Conservation (phyloP, 2,888 invertebrate species). For the Oligia strigilis region DNA sequence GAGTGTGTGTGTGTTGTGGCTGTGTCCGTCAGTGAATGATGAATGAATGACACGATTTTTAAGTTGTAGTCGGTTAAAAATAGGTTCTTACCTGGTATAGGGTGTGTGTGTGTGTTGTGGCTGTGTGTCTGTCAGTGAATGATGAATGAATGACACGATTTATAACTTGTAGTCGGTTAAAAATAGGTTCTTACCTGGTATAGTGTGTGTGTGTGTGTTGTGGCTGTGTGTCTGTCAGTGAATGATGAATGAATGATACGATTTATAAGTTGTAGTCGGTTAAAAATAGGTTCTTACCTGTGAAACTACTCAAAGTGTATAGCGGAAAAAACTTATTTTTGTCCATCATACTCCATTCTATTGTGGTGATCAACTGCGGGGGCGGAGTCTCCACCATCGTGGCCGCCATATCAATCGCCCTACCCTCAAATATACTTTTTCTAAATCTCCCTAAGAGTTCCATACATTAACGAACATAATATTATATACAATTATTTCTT, state of each 20-base stretch:
- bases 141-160: too few relatives aligned
- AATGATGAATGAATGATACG: neutral
- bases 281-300: constrained; percentile 88
- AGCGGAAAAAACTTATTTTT: constrained; percentile 98
- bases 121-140: too few relatives aligned
- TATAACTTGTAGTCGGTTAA: too few relatives aligned
- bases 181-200: too few relatives aligned
- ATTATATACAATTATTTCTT: constrained; percentile 65
- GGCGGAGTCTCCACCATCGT: constrained; percentile 91
- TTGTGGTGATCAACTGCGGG: constrained; percentile 93
- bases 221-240: too few relatives aligned
- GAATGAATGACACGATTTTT: too few relatives aligned
- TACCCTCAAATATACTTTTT: constrained; percentile 35
- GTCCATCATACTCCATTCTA: constrained; percentile 99
- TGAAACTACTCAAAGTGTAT: constrained; percentile 96
- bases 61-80: too few relatives aligned
- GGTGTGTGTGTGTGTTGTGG: too few relatives aligned
- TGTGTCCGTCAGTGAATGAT: too few relatives aligned
- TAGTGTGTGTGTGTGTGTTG: too few relatives aligned
- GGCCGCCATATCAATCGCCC: constrained; percentile 76
- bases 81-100: too few relatives aligned
- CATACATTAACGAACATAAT: constrained; percentile 75
- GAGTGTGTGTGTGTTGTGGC: too few relatives aligned
- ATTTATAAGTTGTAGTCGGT: neutral
- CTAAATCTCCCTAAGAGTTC: constrained; percentile 47